Evolutionary conservation across 1,140 invertebrate genomes (phyloP), one percentile per base, ranked within the genome.

Genomic region (Amphibalanus amphitrite): DNA sequence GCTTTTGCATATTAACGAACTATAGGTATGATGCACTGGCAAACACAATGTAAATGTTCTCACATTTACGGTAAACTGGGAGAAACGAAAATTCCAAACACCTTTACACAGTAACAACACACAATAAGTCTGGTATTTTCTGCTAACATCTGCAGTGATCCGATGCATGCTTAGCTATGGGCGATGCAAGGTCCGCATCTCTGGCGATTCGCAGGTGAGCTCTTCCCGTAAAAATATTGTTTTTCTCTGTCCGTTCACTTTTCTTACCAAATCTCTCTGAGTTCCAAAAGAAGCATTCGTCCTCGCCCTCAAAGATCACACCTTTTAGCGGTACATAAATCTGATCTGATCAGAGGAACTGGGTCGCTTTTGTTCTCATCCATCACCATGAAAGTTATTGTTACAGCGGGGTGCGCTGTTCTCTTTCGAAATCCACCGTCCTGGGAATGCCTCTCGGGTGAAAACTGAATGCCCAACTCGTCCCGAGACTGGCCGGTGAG

Each of bases 371-470:
- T 59, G 47, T 59, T 59, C 47, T 1, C 47, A 59, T 59, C 47
- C 47, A 59, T 59, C 47, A 59, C 47, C 47, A 59, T 59, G 47
- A 59, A 59, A 59, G 47, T 59, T 59, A 59, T 59, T 59, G 47
- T 59, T 59, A 59, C 20, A 59, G 20, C 47, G 13, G 3, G 47
- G 47, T 23, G 47, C 47, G 47, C 47, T 59, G 47, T 59, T 20
- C 20, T 13, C 47, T 59, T 59, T 59, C 47, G 47, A 59, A 13
- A 59, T 59, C 47, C 23, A 1, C 47, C 20, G 17, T 8, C 6
- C 20, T 1, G 47, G 20, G 47, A 23, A 59, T 23, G 1, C 47
- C 13, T 1, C 47, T 1, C 23, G 20, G 47, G 47, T 59, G 13
- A 6, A 20, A 59, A 17, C 47, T 59, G 47, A 59, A 59, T 59